Base-by-base conservation (phyloP, 2,797 vertebrate genomes). In the Psittacula derbiana region DNA sequence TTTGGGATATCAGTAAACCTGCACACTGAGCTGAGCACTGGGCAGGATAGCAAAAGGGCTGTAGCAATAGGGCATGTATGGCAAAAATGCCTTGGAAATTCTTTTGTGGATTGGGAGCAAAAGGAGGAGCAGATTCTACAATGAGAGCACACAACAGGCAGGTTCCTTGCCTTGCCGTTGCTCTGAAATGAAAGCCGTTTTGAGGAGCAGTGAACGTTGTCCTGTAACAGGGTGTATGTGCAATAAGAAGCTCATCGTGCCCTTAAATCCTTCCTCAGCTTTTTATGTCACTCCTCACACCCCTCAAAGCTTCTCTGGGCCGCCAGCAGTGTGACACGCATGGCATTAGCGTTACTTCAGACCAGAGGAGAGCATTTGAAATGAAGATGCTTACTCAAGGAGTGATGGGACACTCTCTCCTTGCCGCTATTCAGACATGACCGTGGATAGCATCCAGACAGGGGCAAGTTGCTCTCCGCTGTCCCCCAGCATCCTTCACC, bases 91-190 rank as follows among this genome's bases (percentile, higher is more conserved):
- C 44, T 65, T 65, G 28, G 41, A 41, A 78, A 50, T 72, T 41
- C 3, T 60, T 38, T 27, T 53, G 47, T 14, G 38, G 27, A 25
- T n/a, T 60, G 61, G 61, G 86, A 87, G 46, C 46, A 66, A 61
- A 73, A 69, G 41, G 28, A 81, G 61, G 33, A 73, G 83, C 70
- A 84, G 74, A 40, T 78, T 84, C 83, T 55, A 65, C 73, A 60
- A 25, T 11, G 33, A 47, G 61, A 84, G 17, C 60, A 28, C 23
- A 31, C 30, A 58, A 16, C 3, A 0, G 65, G 36, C 70, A 58
- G 55, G 7, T 69, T 76, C 46, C 28, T 58, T 44, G 74, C 58
- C 62, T 76, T 88, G 33, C 61, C n/a, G 15, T 4, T 74, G 57
- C 67, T 52, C 90, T 44, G 66, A 62, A 70, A 38, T n/a, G 55